A percentile compares a stretch with the other conserved stretches of the same genome.
Conservation (phyloP, 2,797 vertebrate genomes). For the Lepus oiostolus region DNA sequence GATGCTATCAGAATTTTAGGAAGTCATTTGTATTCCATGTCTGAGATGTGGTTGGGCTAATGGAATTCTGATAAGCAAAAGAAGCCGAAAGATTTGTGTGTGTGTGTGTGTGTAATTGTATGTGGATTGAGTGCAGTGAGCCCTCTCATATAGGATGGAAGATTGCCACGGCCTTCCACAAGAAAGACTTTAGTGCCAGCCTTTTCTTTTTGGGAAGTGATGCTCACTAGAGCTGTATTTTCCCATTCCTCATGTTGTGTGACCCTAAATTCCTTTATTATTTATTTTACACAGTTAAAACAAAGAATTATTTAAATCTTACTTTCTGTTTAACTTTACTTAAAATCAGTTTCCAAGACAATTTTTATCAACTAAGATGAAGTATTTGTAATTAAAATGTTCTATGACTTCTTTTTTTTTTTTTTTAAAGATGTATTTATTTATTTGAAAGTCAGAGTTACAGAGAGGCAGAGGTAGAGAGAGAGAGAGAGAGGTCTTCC, state of each 20-base stretch:
- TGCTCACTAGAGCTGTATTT: conserved; percentile 47
- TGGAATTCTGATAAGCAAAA: conserved; percentile 70
- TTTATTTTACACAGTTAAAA: conserved; percentile 26
- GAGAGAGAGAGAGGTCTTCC: too few species aligned
- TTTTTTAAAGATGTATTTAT: too few species aligned
- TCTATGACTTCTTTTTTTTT: background rate
- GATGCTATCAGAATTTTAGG: conserved; percentile 62
- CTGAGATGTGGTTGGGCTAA: conserved; percentile 43
- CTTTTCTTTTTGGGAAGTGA: conserved; percentile 56
- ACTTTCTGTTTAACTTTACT: conserved; percentile 64
- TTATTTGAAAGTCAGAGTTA: too few species aligned
- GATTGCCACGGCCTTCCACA: conserved; percentile 46
- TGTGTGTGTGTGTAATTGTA: background rate
- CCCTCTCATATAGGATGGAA: conserved; percentile 27
- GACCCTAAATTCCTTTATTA: conserved; percentile 56
- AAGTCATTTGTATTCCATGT: conserved; percentile 73
- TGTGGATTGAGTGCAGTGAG: conserved; percentile 47
- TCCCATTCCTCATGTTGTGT: conserved; percentile 53
- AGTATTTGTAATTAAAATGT: conserved; percentile 47
- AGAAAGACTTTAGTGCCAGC: conserved; percentile 49
- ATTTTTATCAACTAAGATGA: conserved; percentile 58
- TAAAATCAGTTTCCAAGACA: conserved; percentile 6
- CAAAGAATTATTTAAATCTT: conserved; percentile 59
- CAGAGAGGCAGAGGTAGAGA: too few species aligned
- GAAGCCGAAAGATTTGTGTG: conserved; percentile 50